Evolutionary conservation across 92 coral and sea anemone species (phyloP), one percentile per base, ranked within the genome.

Genomic region (Ricordea florida): DNA sequence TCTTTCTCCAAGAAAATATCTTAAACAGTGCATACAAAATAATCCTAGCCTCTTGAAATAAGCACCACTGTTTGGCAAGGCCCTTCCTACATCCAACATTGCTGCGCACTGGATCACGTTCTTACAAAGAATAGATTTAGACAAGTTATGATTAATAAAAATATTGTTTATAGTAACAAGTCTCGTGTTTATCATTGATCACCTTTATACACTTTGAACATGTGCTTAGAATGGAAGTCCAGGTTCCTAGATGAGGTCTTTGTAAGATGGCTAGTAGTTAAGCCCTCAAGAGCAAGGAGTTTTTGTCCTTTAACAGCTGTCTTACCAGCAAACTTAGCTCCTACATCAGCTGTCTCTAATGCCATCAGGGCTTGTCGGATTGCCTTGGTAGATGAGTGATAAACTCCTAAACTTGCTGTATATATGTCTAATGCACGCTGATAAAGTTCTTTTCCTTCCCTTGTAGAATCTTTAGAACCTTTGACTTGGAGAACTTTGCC

Each of bases 401-500:
- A 89, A 26, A 92, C 92, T 7, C 99, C 99, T 26, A 92, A 81
- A 44, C 89, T 75, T 45, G 92, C 59, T 16, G 99, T 82, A 15
- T 90, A 88, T 37, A 96, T 96, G 77, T 96, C 99, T 5, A 96
- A 66, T 21, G 99, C 91, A 4, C 97, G 85, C 66, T 96, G 97
- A 5, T 85, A 78, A 18, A 86, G 84, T 36, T 69, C 58, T 36
- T 87, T 85, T 17, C 91, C 92, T 60, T 96, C 99, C 33, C 60
- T 76, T 38, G 73, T 79, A 2, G 96, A 74, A 52, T 92, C 98
- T 65, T 90, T 89, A 6, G 89, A 79, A 47, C 83, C 76, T 67
- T 92, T 92, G n/a, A 53, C 43, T 62, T 82, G 92, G 6, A 96
- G 90, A 7, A 92, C 69, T 53, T 79, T 92, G 10, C 99, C 99